Conservation (phyloP, 1,140 invertebrate species). For the Cotesia glomerata region DNA sequence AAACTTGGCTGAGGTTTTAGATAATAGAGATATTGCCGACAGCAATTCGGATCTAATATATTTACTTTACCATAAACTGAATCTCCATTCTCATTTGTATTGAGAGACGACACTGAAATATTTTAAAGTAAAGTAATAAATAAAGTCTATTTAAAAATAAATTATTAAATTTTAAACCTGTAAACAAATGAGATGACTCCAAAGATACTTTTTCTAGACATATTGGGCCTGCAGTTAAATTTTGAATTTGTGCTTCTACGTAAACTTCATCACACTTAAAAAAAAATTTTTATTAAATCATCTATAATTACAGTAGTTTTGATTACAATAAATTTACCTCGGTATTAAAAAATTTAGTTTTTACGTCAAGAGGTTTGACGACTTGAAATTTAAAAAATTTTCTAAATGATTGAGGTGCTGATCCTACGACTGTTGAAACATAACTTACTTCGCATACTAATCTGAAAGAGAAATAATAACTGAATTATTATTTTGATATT, state of each 20-base stretch:
- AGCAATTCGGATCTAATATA: conserved; percentile 77
- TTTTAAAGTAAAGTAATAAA: background rate
- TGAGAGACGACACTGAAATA: conserved; percentile 69
- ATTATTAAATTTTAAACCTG: conserved; percentile 58
- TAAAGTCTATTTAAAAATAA: background rate
- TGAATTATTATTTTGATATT: background rate
- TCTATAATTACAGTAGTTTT: background rate
- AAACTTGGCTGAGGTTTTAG: conserved; percentile 80
- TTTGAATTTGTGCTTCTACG: conserved; percentile 95
- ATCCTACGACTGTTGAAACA: conserved; percentile 67
- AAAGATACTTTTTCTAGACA: conserved; percentile 90
- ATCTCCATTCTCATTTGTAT: conserved; percentile 67
- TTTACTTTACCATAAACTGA: conserved; percentile 88
- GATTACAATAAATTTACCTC: conserved; percentile 68
- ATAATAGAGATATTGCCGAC: conserved; percentile 93
- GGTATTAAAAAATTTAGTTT: conserved; percentile 97
- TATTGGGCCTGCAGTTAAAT: conserved; percentile 88
- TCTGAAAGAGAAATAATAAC: conserved; percentile 63
- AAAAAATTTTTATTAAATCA: background rate
- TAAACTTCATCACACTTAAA: conserved; percentile 88
- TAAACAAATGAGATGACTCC: conserved; percentile 89
- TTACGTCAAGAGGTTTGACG: conserved; percentile 95
- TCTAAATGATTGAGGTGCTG: conserved; percentile 78
- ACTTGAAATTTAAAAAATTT: conserved; percentile 99
- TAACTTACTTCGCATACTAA: conserved; percentile 96